Evolutionary conservation across 2,113 vertebrate genomes (phyloP).

Genomic region (Notarius lentiginosus): DNA sequence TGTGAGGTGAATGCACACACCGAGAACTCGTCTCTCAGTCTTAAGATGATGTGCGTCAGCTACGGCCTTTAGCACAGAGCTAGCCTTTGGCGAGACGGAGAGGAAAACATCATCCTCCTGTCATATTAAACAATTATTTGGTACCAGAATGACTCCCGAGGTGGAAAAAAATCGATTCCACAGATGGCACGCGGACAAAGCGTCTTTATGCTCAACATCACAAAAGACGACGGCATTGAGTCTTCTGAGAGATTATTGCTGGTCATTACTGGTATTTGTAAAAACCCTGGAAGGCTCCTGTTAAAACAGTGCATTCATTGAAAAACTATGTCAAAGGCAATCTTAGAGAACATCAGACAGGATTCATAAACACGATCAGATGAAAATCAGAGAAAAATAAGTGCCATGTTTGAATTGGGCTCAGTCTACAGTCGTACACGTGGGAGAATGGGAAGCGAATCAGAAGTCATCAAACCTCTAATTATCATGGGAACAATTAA

Average conservation of each 20-base stretch:
- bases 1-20: conserved; percentile 37
- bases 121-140: conserved; percentile 60
- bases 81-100: conserved; percentile 30
- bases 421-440: conserved; percentile 1
- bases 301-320: conserved; percentile 13
- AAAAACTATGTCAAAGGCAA: background rate
- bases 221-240: conserved; percentile 21
- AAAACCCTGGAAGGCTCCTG: conserved; percentile 27
- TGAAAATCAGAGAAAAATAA: conserved; percentile 7
- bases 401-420: conserved; percentile 6
- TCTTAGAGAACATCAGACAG: background rate
- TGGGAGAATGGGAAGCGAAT: conserved; percentile 3
- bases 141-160: conserved; percentile 52
- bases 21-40: conserved; percentile 16
- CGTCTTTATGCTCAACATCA: conserved; percentile 29
- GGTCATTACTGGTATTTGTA: conserved; percentile 18
- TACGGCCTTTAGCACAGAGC: conserved; percentile 14
- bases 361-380: background rate
- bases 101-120: conserved; percentile 46
- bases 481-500: background rate
- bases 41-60: conserved; percentile 26
- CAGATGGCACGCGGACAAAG: conserved; percentile 32
- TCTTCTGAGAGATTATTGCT: conserved; percentile 24
- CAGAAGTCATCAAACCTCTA: background rate
- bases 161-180: conserved; percentile 47